Percentiles rank a stretch among this genome's conserved stretches.
These are phyloP conservation scores for Clitarchus hookeri DNA, from an alignment of 2,888 invertebrate genomes.

Conservation along the genomic window DNA sequence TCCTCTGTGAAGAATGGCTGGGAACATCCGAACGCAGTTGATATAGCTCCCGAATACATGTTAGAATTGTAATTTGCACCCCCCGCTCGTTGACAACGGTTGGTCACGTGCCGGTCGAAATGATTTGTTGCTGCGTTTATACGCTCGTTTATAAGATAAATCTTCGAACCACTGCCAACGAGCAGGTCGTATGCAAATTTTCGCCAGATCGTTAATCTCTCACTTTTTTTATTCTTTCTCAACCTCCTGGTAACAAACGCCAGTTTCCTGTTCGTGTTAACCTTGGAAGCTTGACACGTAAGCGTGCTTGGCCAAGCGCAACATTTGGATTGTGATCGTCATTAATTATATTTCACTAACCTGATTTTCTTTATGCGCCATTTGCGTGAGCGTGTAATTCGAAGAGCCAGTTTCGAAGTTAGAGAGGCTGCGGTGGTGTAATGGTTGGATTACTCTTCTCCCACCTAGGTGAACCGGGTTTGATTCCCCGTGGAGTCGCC, in stretches of 20 bases:
- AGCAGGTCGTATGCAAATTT: slow-evolving; percentile 1
- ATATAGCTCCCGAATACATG: no score
- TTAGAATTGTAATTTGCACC: no score
- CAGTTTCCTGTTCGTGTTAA: slow-evolving; percentile 1
- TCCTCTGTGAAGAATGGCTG: no score
- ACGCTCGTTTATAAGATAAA: not conserved
- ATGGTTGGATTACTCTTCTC: no score
- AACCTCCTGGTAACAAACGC: not conserved
- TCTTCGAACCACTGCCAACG: not conserved
- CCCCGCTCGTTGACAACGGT: not conserved
- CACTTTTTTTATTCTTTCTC: not conserved
- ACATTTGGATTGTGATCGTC: not conserved
- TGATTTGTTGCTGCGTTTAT: not conserved
- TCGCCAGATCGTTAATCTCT: not conserved
- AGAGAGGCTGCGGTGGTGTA: no score
- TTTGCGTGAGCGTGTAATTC: not conserved
- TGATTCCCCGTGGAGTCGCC: no score
- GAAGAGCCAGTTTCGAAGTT: no score
- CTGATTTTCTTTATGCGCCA: not conserved
- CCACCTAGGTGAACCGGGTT: no score
- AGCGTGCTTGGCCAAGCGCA: not conserved
- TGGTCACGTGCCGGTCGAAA: not conserved
- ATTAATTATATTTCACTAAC: not conserved
- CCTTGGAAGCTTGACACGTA: not conserved
- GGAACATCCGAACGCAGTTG: no score